Percentiles rank a stretch among this genome's conserved stretches.
Conservation (phyloP, 2,113 vertebrate genomes). For the Stegostoma tigrinum region DNA sequence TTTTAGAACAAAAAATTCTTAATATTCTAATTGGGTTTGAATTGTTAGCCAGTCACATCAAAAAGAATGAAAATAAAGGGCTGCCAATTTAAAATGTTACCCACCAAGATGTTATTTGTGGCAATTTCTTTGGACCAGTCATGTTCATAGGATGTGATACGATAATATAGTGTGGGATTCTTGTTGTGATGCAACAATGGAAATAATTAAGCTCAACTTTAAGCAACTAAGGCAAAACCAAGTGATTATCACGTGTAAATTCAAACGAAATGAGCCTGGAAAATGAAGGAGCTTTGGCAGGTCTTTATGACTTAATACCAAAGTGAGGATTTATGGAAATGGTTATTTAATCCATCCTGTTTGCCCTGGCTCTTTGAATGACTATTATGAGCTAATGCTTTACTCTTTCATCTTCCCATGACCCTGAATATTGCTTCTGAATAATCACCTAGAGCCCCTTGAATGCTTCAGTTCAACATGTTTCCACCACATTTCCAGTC, state of each 20-base stretch:
- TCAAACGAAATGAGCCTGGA: background rate
- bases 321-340: background rate
- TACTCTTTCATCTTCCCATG: no score
- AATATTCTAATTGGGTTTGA: background rate
- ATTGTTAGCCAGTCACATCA: background rate
- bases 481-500: no score
- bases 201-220: background rate
- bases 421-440: no score
- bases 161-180: background rate
- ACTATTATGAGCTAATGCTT: no score
- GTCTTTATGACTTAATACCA: background rate
- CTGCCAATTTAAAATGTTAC: background rate
- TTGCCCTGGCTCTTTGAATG: no score
- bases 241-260: background rate
- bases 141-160: background rate
- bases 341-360: no score
- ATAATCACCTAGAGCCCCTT: no score
- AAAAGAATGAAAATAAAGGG: background rate
- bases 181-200: background rate
- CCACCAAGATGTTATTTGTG: background rate
- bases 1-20: background rate
- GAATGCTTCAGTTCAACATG: no score
- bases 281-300: background rate
- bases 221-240: background rate
- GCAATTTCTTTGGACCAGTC: background rate